Percentiles rank a stretch among this genome's conserved stretches.
Evolutionary conservation across 1,140 invertebrate genomes (phyloP).

Genomic region (Grapholita molesta): DNA sequence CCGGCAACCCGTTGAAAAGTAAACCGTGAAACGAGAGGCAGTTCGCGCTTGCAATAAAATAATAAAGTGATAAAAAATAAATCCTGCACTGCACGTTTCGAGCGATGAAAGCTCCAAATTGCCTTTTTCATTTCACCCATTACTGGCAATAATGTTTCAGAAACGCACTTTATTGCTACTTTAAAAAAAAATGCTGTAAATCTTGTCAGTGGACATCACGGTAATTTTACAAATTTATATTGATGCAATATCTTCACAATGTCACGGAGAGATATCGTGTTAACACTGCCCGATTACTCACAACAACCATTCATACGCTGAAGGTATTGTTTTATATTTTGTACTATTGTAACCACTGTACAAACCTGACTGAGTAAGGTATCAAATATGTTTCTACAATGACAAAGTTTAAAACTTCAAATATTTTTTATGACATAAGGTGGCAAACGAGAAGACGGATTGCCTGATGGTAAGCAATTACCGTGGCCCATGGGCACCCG

Average conservation of each 20-base stretch:
- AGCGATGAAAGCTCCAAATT: conserved; percentile 42
- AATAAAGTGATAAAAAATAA: conserved; percentile 64
- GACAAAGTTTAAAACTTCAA: too few species aligned
- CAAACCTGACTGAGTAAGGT: too few species aligned
- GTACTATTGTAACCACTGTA: too few species aligned
- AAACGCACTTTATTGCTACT: conserved; percentile 5
- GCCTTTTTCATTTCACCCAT: conserved; percentile 44
- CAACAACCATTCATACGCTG: too few species aligned
- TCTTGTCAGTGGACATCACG: neutral
- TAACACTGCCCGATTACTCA: too few species aligned
- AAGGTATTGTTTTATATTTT: too few species aligned
- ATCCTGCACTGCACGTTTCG: conserved; percentile 37
- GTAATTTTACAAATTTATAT: neutral
- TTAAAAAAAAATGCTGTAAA: neutral
- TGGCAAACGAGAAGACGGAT: too few species aligned
- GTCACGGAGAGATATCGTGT: neutral
- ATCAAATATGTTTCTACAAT: too few species aligned
- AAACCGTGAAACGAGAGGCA: conserved; percentile 58
- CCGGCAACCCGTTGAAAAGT: conserved; percentile 58
- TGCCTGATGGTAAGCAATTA: too few species aligned
- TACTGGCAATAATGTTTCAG: conserved; percentile 31
- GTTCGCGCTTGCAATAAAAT: conserved; percentile 54
- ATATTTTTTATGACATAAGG: too few species aligned
- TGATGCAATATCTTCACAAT: neutral
- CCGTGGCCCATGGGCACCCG: too few species aligned